Evolutionary conservation across 2,113 vertebrate genomes (phyloP).

Genomic region (Petromus typicus): DNA sequence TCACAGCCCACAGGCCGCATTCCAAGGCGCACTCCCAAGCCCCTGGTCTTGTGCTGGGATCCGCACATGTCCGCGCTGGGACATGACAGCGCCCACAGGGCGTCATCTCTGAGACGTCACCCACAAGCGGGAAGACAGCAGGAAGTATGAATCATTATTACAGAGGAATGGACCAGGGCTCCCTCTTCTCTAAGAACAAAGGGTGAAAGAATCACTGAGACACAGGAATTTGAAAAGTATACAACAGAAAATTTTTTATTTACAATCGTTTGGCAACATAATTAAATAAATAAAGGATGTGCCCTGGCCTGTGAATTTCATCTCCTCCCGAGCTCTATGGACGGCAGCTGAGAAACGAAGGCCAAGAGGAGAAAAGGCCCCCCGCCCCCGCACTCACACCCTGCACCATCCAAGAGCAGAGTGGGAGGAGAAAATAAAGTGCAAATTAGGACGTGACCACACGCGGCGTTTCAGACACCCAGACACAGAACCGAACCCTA

Average conservation of each 20-base stretch:
- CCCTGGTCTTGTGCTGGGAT: not conserved
- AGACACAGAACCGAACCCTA: constrained; percentile 30
- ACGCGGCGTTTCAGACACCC: constrained; percentile 77
- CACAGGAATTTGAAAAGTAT: constrained; percentile 76
- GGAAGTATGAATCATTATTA: not conserved
- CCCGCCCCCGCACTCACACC: constrained; percentile 44
- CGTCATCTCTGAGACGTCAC: not conserved
- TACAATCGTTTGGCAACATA: constrained; percentile 87
- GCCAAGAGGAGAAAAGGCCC: not conserved
- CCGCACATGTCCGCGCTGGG: no score
- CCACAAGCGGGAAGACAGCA: not conserved
- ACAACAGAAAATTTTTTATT: constrained; percentile 87
- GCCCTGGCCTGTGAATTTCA: constrained; percentile 77
- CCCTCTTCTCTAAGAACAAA: not conserved
- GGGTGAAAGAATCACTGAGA: constrained; percentile 64
- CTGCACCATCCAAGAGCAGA: constrained; percentile 63
- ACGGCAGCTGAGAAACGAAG: not conserved
- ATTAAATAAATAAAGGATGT: constrained; percentile 88
- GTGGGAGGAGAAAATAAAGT: constrained; percentile 86
- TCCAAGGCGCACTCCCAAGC: not conserved
- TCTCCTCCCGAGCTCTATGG: constrained; percentile 71
- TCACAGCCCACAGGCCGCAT: not conserved
- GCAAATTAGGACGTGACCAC: constrained; percentile 87
- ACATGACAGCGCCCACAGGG: rapidly evolving
- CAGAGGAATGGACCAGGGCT: not conserved